Percentiles rank a stretch among this genome's conserved stretches.
These are phyloP conservation scores for Cynocephalus volans DNA, from an alignment of 2,113 vertebrate species.

Conservation along the genomic window DNA sequence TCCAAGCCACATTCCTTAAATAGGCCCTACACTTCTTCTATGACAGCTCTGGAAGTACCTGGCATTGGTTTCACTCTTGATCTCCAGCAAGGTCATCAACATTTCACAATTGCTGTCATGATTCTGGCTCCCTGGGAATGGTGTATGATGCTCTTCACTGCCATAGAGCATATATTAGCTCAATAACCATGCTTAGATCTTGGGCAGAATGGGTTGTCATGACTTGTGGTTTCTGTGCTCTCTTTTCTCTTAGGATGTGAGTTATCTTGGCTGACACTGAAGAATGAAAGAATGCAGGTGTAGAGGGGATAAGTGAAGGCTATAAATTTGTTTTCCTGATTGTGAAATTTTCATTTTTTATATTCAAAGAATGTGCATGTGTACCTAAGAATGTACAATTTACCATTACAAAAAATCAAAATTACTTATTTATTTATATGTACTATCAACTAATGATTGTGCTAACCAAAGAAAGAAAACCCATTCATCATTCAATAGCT, in stretches of 20 bases:
- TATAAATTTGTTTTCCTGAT: neutral
- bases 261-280: neutral
- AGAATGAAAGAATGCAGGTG: slow-evolving; percentile 9
- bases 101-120: neutral
- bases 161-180: slow-evolving; percentile 1
- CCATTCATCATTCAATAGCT: neutral
- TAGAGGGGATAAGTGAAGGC: neutral
- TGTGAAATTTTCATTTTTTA: slow-evolving; percentile 23
- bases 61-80: neutral
- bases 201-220: neutral
- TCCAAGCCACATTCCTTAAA: neutral
- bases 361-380: neutral
- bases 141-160: neutral
- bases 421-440: neutral
- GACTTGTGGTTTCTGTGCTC: neutral
- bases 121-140: neutral
- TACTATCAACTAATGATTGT: neutral
- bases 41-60: neutral
- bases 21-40: neutral
- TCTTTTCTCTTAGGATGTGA: slow-evolving; percentile 41
- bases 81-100: neutral
- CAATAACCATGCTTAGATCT: neutral
- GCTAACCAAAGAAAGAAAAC: neutral
- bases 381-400: neutral
- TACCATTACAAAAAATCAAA: neutral